A percentile compares a stretch with the other conserved stretches of the same genome.
phyloP scores from a whole-genome alignment of 2,888 invertebrate genomes.

The Drosophila subquinaria region DNA sequence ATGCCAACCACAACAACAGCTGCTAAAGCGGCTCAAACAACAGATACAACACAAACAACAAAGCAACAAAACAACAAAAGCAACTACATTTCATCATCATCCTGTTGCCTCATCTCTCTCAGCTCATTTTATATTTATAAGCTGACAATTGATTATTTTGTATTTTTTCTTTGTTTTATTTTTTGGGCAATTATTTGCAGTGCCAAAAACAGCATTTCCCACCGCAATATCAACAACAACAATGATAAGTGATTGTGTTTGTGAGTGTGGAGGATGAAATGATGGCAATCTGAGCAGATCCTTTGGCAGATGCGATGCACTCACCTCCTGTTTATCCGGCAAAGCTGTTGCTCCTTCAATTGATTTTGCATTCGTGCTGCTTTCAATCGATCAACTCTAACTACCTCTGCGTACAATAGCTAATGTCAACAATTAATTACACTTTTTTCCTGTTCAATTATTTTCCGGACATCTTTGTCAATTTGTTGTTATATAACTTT shows the following conservation, averaged over 20 bases:
- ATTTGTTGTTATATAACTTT: conserved; percentile 19
- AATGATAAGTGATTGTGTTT: conserved; percentile 27
- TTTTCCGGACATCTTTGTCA: conserved; percentile 6
- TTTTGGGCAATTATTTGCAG: conserved; percentile 55
- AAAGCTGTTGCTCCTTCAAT: conserved; percentile 8
- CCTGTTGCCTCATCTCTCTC: neutral
- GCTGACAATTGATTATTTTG: conserved; percentile 60
- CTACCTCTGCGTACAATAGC: conserved; percentile 8
- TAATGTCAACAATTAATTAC: conserved; percentile 41
- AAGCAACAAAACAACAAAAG: conserved; percentile 16
- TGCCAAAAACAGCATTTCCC: conserved; percentile 46
- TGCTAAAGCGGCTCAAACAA: conserved; percentile 16
- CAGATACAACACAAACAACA: conserved; percentile 8
- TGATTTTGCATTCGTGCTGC: neutral
- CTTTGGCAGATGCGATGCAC: conserved; percentile 11
- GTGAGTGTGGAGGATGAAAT: conserved; percentile 11
- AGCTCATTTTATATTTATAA: conserved; percentile 65
- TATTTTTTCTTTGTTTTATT: conserved; percentile 5
- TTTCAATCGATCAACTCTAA: conserved; percentile 27
- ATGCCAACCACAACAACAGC: conserved; percentile 18
- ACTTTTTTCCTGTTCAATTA: conserved; percentile 6
- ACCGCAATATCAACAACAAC: conserved; percentile 30
- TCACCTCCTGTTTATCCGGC: conserved; percentile 15
- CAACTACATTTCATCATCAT: conserved; percentile 9
- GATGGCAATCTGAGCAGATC: conserved; percentile 14